Base-by-base conservation (phyloP, 1,140 invertebrate genomes). In the Rhopalosiphum padi region DNA sequence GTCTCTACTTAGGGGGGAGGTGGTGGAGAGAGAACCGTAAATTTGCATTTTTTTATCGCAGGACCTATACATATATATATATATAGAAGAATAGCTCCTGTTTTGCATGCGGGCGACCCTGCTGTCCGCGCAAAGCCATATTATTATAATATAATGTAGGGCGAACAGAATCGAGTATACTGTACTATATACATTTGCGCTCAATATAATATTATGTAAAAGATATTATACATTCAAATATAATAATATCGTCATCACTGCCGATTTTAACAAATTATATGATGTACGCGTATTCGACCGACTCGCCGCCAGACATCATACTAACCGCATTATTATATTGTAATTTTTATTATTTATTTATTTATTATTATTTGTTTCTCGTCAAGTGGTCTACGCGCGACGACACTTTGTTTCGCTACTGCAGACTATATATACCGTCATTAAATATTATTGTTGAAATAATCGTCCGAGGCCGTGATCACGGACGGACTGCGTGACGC, bases 31-130 rank as follows among this genome's bases (percentile, higher is more conserved):
- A 30, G 60, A 77, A 55, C 46, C n/a, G 91, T 93, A 93, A 93
- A 93, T 93, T 93, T 85, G 46, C 77, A 51, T 92, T 77, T 60
- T 93, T 93, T 93, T 93, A 93, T 93, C 91, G 48, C 30, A 77
- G n/a, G 91, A 55, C 91, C n/a, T 77, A 4, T 25, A 25, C 41
- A 41, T 41, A 41, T 41, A 46, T 46, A 46, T 46, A 11, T n/a
- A n/a, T 77, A 77, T n/a, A 77, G 60, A 77, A 77, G 60, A 77
- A 77, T 77, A 77, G 60, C 30, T 77, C 60, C 91, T 93, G 82
- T 86, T 93, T 93, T 93, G 91, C 91, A 93, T 93, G 91, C 91
- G 91, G 91, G 91, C 35, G 3, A 82, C 43, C 90, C 90, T 77
- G n/a, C 55, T 53, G 41, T 35, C 48, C 87, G 2, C 48, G n/a